A percentile compares a stretch with the other conserved stretches of the same genome.
Conservation (phyloP, 2,888 invertebrate genomes). For the Aproaerema taeniolella region DNA sequence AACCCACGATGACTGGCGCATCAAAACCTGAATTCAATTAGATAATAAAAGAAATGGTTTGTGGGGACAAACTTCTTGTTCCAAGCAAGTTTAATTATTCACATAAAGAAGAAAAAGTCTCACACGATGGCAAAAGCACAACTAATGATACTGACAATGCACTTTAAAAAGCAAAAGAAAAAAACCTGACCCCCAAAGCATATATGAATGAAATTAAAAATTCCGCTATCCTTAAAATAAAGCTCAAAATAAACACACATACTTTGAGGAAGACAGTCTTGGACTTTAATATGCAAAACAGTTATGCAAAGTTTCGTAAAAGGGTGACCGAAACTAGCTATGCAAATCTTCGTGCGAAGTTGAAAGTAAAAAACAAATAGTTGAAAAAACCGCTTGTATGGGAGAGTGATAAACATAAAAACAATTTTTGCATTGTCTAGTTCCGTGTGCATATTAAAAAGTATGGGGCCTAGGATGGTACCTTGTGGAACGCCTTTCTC, state of each 20-base stretch:
- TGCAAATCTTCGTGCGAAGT: conserved; percentile 75
- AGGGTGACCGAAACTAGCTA: conserved; percentile 63
- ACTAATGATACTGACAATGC: conserved; percentile 61
- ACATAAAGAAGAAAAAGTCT: conserved; percentile 37
- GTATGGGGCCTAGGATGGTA: conserved; percentile 39
- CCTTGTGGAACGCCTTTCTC: conserved; percentile 62
- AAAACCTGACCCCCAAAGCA: conserved; percentile 63
- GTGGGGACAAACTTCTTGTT: conserved; percentile 66
- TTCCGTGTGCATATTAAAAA: conserved; percentile 48
- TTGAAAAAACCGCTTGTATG: conserved; percentile 65
- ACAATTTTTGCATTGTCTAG: conserved; percentile 68
- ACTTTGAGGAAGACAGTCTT: conserved; percentile 48
- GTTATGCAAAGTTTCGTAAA: conserved; percentile 40
- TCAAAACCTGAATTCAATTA: conserved; percentile 73
- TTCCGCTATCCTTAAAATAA: conserved; percentile 65
- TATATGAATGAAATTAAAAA: conserved; percentile 63
- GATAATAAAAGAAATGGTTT: conserved; percentile 59
- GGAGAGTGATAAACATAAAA: conserved; percentile 65
- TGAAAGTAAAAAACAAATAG: conserved; percentile 67
- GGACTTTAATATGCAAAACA: conserved; percentile 67
- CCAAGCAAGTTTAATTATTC: conserved; percentile 64
- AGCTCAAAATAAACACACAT: conserved; percentile 62
- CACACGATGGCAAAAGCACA: conserved; percentile 59
- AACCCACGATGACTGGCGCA: conserved; percentile 63
- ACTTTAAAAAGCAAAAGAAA: conserved; percentile 41